Base-by-base conservation (phyloP, 2,888 invertebrate species). In the Thera obeliscata region DNA sequence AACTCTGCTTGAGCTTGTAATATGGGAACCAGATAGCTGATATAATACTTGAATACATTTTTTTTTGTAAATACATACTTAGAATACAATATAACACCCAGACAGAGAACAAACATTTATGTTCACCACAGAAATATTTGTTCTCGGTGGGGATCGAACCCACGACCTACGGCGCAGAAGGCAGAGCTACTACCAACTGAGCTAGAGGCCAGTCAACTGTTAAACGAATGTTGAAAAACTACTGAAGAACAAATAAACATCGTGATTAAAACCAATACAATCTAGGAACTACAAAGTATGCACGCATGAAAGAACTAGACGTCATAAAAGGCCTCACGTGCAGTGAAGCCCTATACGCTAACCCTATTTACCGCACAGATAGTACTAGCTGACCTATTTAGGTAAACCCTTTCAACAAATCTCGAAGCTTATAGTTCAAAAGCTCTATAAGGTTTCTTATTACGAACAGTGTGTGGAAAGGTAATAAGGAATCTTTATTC, bases 281-380 rank as follows among this genome's bases (percentile, higher is more conserved):
- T 78, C 73, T 74, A 67, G 71, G 65, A 72, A 75, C 71, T 73
- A 71, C 64, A 75, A 75, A 76, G 73, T 67, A 74, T 80, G 79
- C 75, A 83, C 81, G 81, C 83, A 80, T 86, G 83, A 87, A 74
- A 73, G 73, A 73, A 78, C 74, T 78, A 77, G 74, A 80, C 83
- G 74, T 81, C 80, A 82, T 79, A 76, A 76, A 70, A 73, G 74
- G 76, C 74, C 79, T 77, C 80, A 85, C 85, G 86, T 86, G 86
- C 79, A 78, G 61, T 67, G 90, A 91, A 91, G 90, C 90, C 90
- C 74, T 89, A 90, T 76, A 79, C 74, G 78, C 80, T 90, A 90
- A 91, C 87, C 89, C 87, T 90, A 88, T 91, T 90, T 90, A 80
- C 82, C 77, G 82, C 81, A 79, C 78, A 82, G 78, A 79, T 81